Evolutionary conservation across 64 coral and sea anemone genomes (phyloP).

Genomic region (Actinia tenebrosa): DNA sequence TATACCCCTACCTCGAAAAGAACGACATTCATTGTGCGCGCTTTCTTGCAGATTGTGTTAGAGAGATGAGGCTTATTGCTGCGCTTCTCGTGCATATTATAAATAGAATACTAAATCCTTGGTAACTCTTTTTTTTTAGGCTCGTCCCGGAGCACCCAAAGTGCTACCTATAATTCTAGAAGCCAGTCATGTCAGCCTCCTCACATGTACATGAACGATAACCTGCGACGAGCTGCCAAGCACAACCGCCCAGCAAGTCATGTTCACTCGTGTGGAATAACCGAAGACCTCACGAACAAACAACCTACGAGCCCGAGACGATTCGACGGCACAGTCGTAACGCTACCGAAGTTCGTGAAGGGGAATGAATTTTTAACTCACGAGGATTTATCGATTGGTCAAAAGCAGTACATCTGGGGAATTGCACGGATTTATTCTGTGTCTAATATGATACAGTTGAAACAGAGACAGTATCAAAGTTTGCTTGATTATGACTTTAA

Average conservation of each 20-base stretch:
- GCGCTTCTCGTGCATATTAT: not conserved
- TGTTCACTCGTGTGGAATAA: conserved; percentile 38
- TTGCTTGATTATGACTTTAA: conserved; percentile 85
- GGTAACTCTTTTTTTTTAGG: conserved; percentile 11
- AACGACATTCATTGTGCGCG: no score
- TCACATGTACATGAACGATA: conserved; percentile 64
- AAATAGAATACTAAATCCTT: not conserved
- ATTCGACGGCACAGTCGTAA: conserved; percentile 50
- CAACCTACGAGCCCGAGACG: conserved; percentile 21
- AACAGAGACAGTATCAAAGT: conserved; percentile 72
- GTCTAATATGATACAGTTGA: conserved; percentile 70
- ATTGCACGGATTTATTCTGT: conserved; percentile 86
- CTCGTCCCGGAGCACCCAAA: conserved; percentile 63
- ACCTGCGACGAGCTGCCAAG: conserved; percentile 54
- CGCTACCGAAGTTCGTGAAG: conserved; percentile 70
- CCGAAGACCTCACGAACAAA: not conserved
- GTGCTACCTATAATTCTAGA: conserved; percentile 56
- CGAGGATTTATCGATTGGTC: conserved; percentile 72
- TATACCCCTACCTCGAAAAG: no score
- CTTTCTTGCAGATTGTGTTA: not conserved
- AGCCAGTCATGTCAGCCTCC: conserved; percentile 63
- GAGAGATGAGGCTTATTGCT: not conserved
- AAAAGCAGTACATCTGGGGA: conserved; percentile 99
- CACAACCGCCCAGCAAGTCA: conserved; percentile 75
- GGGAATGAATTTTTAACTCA: conserved; percentile 66